Base-by-base conservation (phyloP, 2,113 vertebrate species). In the Mohoua ochrocephala region DNA sequence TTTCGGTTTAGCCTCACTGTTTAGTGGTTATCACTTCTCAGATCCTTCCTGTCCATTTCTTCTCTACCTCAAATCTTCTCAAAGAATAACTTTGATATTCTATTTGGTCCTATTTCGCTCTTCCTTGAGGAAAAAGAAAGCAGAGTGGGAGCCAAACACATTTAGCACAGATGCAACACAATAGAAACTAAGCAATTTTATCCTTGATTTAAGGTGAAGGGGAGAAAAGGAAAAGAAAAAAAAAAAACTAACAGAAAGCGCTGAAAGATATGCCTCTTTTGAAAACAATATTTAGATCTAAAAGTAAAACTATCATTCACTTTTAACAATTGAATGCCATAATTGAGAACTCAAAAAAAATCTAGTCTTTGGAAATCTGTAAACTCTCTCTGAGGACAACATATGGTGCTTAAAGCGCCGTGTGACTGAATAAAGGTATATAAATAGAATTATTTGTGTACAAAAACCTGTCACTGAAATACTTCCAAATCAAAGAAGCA, bases 101-200 rank as follows among this genome's bases (percentile, higher is more conserved):
- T 86, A 15, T 37, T 94, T 93, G 63, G 17, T 92, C n/a, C 26
- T 11, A 28, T 83, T 77, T 80, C 45, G 84, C 47, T 54, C 42
- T 84, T 92, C 60, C 76, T 83, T 77, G 10, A 39, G 80, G 59
- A 93, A 67, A 93, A 73, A 53, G 27, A 90, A 86, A 85, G 23
- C 42, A 80, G 79, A 83, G 31, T 60, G 71, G 37, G 59, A 95
- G 68, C 27, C 42, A 64, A 91, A 69, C 18, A 88, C 23, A 60
- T 44, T 65, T 80, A 80, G 16, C 63, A 52, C 41, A 85, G 70
- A 85, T 50, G 45, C 33, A 61, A 73, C 49, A n/a, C 86, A 89
- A 65, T 15, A 85, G 70, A 65, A 91, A 53, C 9, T 10, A 64
- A 85, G 28, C 17, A 49, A 76, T 76, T 94, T 71, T 73, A 65